phyloP scores from a whole-genome alignment of 2,888 invertebrate genomes.

The Cybosia mesomella region DNA sequence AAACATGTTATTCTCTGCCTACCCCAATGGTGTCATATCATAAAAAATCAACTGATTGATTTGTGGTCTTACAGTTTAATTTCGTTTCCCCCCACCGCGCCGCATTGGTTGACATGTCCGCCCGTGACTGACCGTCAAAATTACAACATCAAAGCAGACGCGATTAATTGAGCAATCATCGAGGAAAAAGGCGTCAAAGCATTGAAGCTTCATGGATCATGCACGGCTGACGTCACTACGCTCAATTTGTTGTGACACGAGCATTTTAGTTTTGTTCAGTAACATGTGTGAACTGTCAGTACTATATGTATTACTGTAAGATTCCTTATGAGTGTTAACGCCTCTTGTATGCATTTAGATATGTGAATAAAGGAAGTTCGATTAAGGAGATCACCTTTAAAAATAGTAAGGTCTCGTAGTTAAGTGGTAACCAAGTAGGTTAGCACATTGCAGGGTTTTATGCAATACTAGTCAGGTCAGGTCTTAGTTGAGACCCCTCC shows the following conservation, averaged over 20 bases:
- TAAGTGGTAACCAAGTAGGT: no score
- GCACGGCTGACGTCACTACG: conserved; percentile 64
- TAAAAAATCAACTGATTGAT: neutral
- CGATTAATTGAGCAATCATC: conserved; percentile 75
- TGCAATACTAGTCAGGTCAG: no score
- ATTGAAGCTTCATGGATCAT: conserved; percentile 59
- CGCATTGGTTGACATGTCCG: neutral
- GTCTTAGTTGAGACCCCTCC: no score
- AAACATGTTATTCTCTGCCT: neutral
- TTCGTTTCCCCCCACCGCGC: neutral
- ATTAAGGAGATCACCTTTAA: neutral
- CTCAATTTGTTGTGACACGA: conserved; percentile 69
- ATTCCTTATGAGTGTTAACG: neutral
- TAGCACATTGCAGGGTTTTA: no score
- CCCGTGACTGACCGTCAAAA: conserved; percentile 14
- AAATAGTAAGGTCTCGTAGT: no score
- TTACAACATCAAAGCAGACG: conserved; percentile 73
- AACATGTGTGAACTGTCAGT: conserved; percentile 5
- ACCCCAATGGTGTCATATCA: neutral
- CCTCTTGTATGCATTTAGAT: neutral
- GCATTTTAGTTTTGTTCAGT: conserved; percentile 53
- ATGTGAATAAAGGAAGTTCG: neutral
- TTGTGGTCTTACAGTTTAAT: neutral
- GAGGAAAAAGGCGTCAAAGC: conserved; percentile 58
- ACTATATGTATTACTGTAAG: neutral